These are phyloP conservation scores for Oligia fasciuncula DNA, from an alignment of 2,888 invertebrate genomes.

Conservation along the genomic window DNA sequence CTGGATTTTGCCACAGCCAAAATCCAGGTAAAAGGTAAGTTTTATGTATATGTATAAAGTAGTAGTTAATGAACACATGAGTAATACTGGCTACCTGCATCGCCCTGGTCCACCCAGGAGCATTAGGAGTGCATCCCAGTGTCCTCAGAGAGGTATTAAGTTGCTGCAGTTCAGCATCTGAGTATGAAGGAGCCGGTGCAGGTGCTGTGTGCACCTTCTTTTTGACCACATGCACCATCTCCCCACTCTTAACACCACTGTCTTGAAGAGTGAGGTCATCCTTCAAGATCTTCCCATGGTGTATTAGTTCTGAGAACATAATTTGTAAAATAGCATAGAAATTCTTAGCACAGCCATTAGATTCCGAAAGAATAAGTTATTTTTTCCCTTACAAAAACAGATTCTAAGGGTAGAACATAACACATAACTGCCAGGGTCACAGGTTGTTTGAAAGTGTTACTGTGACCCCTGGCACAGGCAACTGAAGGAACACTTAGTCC, in stretches of 20 bases:
- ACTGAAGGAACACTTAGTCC: too few species aligned
- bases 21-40: not conserved
- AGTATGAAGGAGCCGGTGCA: conserved; percentile 84
- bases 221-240: conserved; percentile 90
- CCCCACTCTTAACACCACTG: conserved; percentile 91
- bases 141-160: conserved; percentile 91
- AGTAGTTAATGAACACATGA: conserved; percentile 4
- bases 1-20: too few species aligned
- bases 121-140: conserved; percentile 89
- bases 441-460: too few species aligned
- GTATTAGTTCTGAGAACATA: conserved; percentile 80
- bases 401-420: too few species aligned
- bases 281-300: conserved; percentile 93
- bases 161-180: conserved; percentile 91
- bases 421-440: too few species aligned
- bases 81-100: conserved; percentile 88
- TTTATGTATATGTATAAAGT: not conserved
- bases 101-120: conserved; percentile 91
- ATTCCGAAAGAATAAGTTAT: not conserved
- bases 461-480: too few species aligned
- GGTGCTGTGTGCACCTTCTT: conserved; percentile 81
- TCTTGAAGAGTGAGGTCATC: conserved; percentile 90
- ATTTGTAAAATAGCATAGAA: not conserved
- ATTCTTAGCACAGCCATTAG: not conserved
- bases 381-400: not conserved